A percentile compares a stretch with the other conserved stretches of the same genome.
Conservation (phyloP, 1,140 invertebrate genomes). For the Lanistes nyassanus region DNA sequence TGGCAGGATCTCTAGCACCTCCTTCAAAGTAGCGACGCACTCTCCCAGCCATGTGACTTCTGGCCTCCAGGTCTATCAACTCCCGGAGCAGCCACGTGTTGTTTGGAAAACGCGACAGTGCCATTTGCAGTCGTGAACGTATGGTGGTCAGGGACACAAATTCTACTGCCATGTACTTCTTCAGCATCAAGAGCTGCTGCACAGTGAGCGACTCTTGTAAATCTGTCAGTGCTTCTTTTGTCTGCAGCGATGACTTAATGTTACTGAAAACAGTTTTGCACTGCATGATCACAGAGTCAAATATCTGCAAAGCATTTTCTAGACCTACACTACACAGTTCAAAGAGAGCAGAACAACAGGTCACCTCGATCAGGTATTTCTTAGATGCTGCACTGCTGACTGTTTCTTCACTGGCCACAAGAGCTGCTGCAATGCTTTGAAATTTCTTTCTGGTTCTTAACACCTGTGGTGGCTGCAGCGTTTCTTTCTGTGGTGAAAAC, state of each 20-base stretch:
- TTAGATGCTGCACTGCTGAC: background rate
- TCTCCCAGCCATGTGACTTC: slow-evolving; percentile 46
- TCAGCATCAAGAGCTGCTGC: slow-evolving; percentile 36
- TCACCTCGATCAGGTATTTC: slow-evolving; percentile 14
- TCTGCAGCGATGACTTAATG: background rate
- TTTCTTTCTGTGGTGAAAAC: background rate
- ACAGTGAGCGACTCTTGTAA: slow-evolving; percentile 29
- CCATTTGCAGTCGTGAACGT: slow-evolving; percentile 38
- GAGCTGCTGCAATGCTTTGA: slow-evolving; percentile 28
- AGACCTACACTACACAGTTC: slow-evolving; percentile 56
- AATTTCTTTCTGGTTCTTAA: slow-evolving; percentile 43
- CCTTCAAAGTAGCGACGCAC: slow-evolving; percentile 53
- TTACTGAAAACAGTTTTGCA: background rate
- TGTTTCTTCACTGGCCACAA: slow-evolving; percentile 25
- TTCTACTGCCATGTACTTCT: slow-evolving; percentile 44
- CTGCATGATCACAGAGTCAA: slow-evolving; percentile 29
- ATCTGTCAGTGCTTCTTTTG: background rate
- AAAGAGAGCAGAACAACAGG: slow-evolving; percentile 60
- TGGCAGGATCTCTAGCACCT: slow-evolving; percentile 25
- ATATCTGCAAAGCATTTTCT: slow-evolving; percentile 41
- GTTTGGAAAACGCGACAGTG: slow-evolving; percentile 51
- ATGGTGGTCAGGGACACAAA: slow-evolving; percentile 38
- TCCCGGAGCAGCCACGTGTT: slow-evolving; percentile 42
- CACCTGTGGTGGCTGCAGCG: slow-evolving; percentile 34
- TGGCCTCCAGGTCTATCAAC: slow-evolving; percentile 49